Base-by-base conservation (phyloP, 2,113 vertebrate species). In the Trochalopteron elliotii region DNA sequence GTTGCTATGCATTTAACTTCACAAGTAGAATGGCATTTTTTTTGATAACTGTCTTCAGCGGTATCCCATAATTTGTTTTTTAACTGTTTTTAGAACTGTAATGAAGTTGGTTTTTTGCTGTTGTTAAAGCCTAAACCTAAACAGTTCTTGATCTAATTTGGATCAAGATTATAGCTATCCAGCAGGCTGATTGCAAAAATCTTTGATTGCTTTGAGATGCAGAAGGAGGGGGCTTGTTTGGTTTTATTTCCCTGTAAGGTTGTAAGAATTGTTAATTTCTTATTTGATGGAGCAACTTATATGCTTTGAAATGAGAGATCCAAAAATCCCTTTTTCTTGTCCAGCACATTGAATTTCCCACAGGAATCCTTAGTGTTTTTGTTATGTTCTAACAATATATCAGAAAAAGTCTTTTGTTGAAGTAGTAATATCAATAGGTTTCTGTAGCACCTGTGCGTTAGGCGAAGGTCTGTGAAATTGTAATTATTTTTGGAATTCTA, bases 401-500 rank as follows among this genome's bases (percentile, higher is more conserved):
- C n/a, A 65, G 49, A 50, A n/a, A n/a, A 42, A 76, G 40, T 61
- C 75, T 76, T 93, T 72, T 80, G 63, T 88, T 93, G 75, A 53
- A 94, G 35, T 57, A 39, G 20, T 76, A 45, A 50, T 50, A 82
- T 74, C 87, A 82, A 1, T 89, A 57, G 49, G 65, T 84, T 91
- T 89, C 69, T 92, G 5, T 78, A 75, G 83, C 87, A 91, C 83
- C 80, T 87, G 18, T 70, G 33, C 4, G 1, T 77, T 94, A 42
- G 59, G 28, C 0, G 0, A 31, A 86, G 68, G 39, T 65, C 65
- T 92, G 63, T 83, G 67, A 85, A 94, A 87, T 74, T 31, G 47
- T 69, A 80, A 80, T 95, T 96, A 88, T 87, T 97, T 93, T 92
- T 89, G 86, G 64, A 72, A 60, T 94, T 91, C 80, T 92, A 75